Conservation (phyloP, 2,888 invertebrate genomes). For the Biston stratarius region DNA sequence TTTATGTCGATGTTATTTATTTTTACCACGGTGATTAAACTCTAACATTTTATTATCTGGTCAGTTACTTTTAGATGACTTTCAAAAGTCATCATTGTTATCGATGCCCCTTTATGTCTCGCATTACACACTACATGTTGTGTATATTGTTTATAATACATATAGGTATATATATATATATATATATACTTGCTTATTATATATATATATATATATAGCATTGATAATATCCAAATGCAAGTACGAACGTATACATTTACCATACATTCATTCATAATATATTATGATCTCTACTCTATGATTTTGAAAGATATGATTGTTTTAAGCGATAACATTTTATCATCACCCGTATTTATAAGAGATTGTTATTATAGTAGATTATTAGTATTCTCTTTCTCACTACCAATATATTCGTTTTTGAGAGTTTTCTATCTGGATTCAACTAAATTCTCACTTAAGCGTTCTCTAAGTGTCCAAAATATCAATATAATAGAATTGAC, state of each 20-base stretch:
- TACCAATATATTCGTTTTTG: neutral
- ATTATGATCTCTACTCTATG: neutral
- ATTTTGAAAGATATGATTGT: constrained; percentile 4
- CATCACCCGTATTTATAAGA: neutral
- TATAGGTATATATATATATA: neutral
- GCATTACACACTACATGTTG: neutral
- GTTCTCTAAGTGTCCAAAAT: too few species aligned
- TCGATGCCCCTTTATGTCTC: neutral
- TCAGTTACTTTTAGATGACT: constrained; percentile 14
- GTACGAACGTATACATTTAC: neutral
- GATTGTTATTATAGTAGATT: neutral
- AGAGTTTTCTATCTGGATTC: neutral
- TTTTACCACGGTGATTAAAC: neutral
- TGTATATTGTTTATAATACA: neutral
- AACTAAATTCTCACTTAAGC: neutral
- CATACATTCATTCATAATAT: constrained; percentile 7
- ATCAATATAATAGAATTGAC: neutral
- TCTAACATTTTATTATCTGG: neutral
- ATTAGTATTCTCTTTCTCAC: neutral
- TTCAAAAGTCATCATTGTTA: constrained; percentile 11
- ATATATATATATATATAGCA: neutral
- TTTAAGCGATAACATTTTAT: constrained; percentile 1
- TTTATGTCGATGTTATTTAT: neutral
- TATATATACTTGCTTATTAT: neutral
- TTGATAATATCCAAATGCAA: constrained; percentile 10